phyloP scores from a whole-genome alignment of 2,888 invertebrate species.

The Salpingus planirostris region DNA sequence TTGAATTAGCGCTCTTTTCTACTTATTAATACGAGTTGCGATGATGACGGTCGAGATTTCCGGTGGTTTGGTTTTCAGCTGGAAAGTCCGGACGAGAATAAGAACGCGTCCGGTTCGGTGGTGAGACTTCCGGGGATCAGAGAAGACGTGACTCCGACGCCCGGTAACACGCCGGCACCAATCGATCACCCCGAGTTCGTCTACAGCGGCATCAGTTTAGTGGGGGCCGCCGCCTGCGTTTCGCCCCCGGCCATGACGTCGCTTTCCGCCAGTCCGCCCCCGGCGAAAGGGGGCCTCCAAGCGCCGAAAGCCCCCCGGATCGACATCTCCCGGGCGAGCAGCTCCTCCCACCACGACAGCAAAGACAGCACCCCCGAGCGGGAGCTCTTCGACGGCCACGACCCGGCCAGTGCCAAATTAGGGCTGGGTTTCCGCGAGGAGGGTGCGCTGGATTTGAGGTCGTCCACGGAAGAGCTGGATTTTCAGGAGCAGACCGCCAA shows the following conservation, averaged over 20 bases:
- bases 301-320: constrained; percentile 75
- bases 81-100: constrained; percentile 51
- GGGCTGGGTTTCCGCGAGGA: constrained; percentile 46
- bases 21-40: no score
- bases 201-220: constrained; percentile 34
- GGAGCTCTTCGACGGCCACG: constrained; percentile 49
- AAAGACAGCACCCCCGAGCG: constrained; percentile 78
- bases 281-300: constrained; percentile 41
- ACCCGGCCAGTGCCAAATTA: constrained; percentile 35
- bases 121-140: constrained; percentile 49
- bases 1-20: no score
- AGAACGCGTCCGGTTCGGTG: constrained; percentile 40
- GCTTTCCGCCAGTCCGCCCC: constrained; percentile 25
- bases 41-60: no score
- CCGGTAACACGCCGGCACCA: constrained; percentile 22
- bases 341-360: constrained; percentile 81
- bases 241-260: constrained; percentile 23
- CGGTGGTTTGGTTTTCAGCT: constrained; percentile 45
- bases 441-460: constrained; percentile 75
- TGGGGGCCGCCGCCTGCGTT: constrained; percentile 26
- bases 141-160: constrained; percentile 41
- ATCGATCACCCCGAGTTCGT: constrained; percentile 17
- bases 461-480: constrained; percentile 81
- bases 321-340: constrained; percentile 82
- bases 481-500: constrained; percentile 55